Base-by-base conservation (phyloP, 2,797 vertebrate genomes). In the Leontopithecus rosalia region DNA sequence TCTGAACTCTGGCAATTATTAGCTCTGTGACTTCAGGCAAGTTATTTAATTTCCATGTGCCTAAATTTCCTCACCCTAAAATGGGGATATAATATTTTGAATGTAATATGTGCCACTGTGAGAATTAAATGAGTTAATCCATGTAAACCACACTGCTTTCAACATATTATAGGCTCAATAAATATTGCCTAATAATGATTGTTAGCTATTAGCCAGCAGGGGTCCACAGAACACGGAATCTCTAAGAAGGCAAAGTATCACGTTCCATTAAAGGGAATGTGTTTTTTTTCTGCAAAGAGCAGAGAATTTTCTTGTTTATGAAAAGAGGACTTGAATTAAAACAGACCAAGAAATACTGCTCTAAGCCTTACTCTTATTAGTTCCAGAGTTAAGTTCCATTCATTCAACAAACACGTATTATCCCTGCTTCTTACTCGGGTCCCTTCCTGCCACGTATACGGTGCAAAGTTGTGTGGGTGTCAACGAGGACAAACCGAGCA, bases 261-360 rank as follows among this genome's bases (percentile, higher is more conserved):
- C 13, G 36, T 80, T 39, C 36, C 50, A 57, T 13, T 24, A 33
- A 70, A 58, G 72, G 33, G 61, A 83, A 82, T 46, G 33, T 58
- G 76, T 43, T 67, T 20, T 57, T 96, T 86, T 57, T 77, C 70
- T 46, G 36, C 79, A 79, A 97, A 84, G 28, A 50, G 52, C 22
- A 64, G 43, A 55, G 10, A 24, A 82, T 64, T 39, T 91, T 88
- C 64, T 84, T 85, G 13, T 22, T 80, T 88, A 91, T 22, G 20
- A 79, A 67, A 90, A 75, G 4, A 82, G n/a, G 82, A 36, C 26
- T 79, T 94, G 87, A 81, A 88, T 80, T 92, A 96, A 76, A 92
- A 86, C 22, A 79, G 57, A 46, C 33, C 77, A 36, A 81, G 41
- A 90, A 88, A 58, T 50, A 79, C 2, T 15, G 30, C 46, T n/a